Conservation (phyloP, 2,113 vertebrate species). For the Chloebia gouldiae region DNA sequence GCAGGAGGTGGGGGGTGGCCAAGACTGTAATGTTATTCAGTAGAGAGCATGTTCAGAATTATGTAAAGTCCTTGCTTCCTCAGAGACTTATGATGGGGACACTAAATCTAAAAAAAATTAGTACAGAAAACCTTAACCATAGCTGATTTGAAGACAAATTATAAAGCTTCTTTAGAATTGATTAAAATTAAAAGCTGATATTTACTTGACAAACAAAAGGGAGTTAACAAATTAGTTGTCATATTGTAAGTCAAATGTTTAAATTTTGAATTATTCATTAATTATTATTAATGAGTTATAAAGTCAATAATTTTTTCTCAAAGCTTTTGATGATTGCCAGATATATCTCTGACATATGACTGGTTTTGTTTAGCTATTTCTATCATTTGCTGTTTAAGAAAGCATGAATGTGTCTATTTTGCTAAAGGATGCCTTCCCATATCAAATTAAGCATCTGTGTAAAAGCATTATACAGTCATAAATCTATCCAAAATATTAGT, state of each 20-base stretch:
- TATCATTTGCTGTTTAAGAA: not conserved
- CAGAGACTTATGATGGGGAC: not conserved
- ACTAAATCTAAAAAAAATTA: not conserved
- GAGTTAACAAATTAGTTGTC: not conserved
- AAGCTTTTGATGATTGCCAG: not conserved
- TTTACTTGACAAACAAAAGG: not conserved
- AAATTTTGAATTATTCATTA: not conserved
- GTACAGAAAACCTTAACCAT: not conserved
- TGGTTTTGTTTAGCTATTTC: not conserved
- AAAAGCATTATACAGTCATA: not conserved
- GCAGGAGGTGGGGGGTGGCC: accelerated
- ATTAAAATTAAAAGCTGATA: not conserved
- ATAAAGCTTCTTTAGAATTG: not conserved
- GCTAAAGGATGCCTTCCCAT: not conserved
- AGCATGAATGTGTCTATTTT: accelerated
- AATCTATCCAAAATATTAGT: not conserved
- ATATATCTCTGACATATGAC: not conserved
- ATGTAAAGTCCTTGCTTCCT: not conserved
- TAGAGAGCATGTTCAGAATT: not conserved
- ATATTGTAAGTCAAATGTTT: not conserved
- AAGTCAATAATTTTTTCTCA: not conserved
- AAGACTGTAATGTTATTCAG: not conserved
- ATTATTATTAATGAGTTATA: not conserved
- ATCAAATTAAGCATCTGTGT: not conserved
- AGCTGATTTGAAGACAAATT: not conserved